Conservation (phyloP, 2,113 vertebrate species). For the Leptosomus discolor region DNA sequence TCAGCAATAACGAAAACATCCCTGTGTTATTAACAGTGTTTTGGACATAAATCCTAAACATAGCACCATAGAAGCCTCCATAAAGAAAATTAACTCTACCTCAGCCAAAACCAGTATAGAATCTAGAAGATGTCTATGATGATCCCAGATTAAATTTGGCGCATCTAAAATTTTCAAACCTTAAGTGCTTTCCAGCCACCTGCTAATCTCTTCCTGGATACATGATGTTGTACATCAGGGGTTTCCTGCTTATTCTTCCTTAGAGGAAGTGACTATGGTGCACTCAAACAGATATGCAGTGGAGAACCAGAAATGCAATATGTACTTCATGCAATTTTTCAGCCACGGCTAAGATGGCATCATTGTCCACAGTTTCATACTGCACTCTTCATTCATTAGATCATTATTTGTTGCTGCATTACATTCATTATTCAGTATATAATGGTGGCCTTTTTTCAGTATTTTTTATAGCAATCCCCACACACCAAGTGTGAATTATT, state of each 20-base stretch:
- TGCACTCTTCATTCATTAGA: neutral
- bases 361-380: neutral
- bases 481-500: neutral
- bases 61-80: neutral
- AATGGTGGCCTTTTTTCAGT: neutral
- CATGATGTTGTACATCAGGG: neutral
- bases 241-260: neutral
- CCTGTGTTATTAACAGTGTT: neutral
- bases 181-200: neutral
- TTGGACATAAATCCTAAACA: neutral
- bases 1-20: neutral
- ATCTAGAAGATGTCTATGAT: neutral
- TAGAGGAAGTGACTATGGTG: neutral
- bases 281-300: neutral
- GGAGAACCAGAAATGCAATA: neutral
- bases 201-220: neutral
- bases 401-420: neutral
- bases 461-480: neutral
- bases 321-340: neutral
- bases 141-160: neutral
- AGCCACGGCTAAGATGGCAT: neutral
- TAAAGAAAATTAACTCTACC: neutral
- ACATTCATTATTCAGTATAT: neutral
- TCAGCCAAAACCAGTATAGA: neutral
- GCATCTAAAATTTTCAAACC: neutral